Evolutionary conservation across 2,888 invertebrate genomes (phyloP).

Genomic region (Odontomyia ornata): DNA sequence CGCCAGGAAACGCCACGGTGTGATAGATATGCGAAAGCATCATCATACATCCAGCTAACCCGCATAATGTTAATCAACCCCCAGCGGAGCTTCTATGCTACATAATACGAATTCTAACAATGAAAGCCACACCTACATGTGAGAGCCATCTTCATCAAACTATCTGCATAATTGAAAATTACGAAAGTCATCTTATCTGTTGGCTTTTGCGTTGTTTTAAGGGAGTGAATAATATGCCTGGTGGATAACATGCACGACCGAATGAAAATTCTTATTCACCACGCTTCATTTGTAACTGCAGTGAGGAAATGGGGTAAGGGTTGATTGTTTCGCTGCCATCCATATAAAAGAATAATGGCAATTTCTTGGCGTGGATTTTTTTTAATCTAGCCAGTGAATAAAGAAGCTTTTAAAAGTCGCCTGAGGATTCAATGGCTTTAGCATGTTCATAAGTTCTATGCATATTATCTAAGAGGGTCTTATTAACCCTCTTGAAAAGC

Average conservation of each 20-base stretch:
- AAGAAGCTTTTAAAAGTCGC: constrained; percentile 40
- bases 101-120: neutral
- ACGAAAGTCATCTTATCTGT: constrained; percentile 43
- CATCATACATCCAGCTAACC: neutral
- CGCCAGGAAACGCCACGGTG: constrained; percentile 16
- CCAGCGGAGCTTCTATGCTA: neutral
- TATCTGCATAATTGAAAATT: constrained; percentile 50
- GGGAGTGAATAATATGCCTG: neutral
- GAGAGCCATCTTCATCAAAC: constrained; percentile 32
- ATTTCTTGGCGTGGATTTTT: constrained; percentile 19
- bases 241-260: too few relatives aligned
- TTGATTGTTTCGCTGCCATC: neutral
- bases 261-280: constrained; percentile 5
- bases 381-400: constrained; percentile 38
- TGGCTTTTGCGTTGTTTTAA: constrained; percentile 38
- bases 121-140: constrained; percentile 8
- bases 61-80: constrained; percentile 13
- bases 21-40: constrained; percentile 12
- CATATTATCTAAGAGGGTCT: too few relatives aligned
- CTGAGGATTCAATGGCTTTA: constrained; percentile 27
- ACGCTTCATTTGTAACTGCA: neutral
- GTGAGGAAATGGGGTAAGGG: neutral
- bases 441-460: neutral
- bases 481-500: neutral
- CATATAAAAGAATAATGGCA: neutral